Percentiles rank a stretch among this genome's conserved stretches.
phyloP scores from a whole-genome alignment of 2,113 vertebrate genomes.

The Coregonus clupeaformis region DNA sequence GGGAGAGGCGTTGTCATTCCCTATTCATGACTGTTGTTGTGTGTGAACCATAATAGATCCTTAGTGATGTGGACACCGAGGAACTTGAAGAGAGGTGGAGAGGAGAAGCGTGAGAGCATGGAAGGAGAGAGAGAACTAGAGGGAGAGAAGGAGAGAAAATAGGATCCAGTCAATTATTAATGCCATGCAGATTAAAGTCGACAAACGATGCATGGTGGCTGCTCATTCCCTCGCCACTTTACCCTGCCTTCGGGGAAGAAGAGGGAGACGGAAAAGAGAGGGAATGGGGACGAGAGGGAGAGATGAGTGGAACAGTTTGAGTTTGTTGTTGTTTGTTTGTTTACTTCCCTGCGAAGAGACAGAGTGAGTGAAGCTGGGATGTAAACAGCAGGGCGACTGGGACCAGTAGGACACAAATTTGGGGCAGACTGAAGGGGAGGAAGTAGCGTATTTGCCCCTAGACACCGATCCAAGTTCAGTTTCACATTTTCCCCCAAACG shows the following conservation, averaged over 20 bases:
- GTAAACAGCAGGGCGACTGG: conserved; percentile 1
- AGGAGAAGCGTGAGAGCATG: neutral
- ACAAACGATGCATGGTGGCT: conserved; percentile 69
- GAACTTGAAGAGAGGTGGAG: too few relatives aligned
- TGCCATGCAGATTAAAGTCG: conserved; percentile 72
- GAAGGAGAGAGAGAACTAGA: conserved; percentile 40
- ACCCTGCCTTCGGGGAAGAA: conserved; percentile 50
- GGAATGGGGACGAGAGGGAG: conserved; percentile 35
- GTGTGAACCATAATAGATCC: too few relatives aligned
- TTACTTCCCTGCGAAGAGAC: conserved; percentile 30
- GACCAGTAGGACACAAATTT: neutral
- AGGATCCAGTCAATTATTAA: conserved; percentile 74
- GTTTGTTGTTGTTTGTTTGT: conserved; percentile 39
- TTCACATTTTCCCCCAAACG: neutral
- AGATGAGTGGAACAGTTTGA: conserved; percentile 33
- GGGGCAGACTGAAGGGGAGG: neutral
- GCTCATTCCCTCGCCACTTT: conserved; percentile 45
- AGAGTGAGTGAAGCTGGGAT: neutral
- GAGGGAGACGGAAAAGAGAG: conserved; percentile 42
- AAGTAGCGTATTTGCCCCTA: neutral
- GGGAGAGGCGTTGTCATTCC: too few relatives aligned
- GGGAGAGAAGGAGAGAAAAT: conserved; percentile 43
- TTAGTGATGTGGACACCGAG: too few relatives aligned
- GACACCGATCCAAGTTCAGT: neutral
- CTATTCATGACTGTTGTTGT: too few relatives aligned